Base-by-base conservation (phyloP, 2,797 vertebrate species). In the Notolepis coatsorum region DNA sequence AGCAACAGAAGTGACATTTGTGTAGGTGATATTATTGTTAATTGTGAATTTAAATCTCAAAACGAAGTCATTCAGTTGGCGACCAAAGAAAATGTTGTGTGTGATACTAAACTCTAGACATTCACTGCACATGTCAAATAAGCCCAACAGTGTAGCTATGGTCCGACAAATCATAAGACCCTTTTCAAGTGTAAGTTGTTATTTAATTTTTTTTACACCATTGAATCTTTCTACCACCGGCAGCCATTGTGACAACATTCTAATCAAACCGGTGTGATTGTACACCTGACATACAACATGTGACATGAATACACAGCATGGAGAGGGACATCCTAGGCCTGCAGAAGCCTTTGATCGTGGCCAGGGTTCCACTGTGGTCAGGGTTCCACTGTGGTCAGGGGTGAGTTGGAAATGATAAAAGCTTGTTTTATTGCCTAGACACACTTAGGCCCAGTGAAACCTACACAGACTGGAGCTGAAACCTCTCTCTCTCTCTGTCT, bases 381-480 rank as follows among this genome's bases (percentile, higher is more conserved):
- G 45, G 70, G 69, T 85, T n/a, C 73, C 56, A 53, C 65, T 75
- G 69, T 68, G 62, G 80, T 82, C 76, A 79, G 68, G 69, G 51
- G 68, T 84, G 88, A 90, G 88, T 84, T 84, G 71, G 71, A 86
- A 84, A 88, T 85, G 81, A 86, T 91, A 90, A 90, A 91, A 89
- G 75, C 64, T 37, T 9, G 50, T 88, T 92, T 92, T 87, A 90
- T 79, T 82, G 77, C 73, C 54, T 7, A 28, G 77, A 75, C 75
- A 77, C 85, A 86, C 85, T 82, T 77, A 70, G 72, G 69, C 77
- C 54, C 57, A 47, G 48, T 42, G 71, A 79, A 84, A 82, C 77
- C 71, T 65, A 68, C 67, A 67, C 51, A 67, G 54, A 56, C 75
- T 61, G 56, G 67, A 68, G 80, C 63, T 56, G 65, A 71, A 50